These are phyloP conservation scores for Coelinius sp. DNA, from an alignment of 2,888 invertebrate genomes.

Conservation along the genomic window DNA sequence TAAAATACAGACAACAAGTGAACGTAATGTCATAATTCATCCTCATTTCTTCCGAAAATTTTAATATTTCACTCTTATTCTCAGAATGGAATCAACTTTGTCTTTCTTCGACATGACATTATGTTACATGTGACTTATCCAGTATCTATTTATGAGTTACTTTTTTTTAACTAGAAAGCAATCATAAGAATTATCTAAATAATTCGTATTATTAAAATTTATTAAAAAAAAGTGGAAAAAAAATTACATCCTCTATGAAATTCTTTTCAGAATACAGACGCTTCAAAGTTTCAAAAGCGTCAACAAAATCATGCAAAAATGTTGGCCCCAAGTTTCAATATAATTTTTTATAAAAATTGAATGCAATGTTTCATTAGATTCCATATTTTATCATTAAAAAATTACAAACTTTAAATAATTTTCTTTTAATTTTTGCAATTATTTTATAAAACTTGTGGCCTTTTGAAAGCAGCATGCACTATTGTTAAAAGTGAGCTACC, in stretches of 20 bases:
- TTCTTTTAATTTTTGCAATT: not conserved
- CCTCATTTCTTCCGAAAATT: not conserved
- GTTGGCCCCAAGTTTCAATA: constrained; percentile 55
- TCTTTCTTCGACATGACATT: not conserved
- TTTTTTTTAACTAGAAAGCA: not conserved
- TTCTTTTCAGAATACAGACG: constrained; percentile 37
- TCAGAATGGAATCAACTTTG: too few species aligned
- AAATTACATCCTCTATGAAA: not conserved
- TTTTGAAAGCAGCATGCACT: constrained; percentile 66
- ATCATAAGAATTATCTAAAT: not conserved
- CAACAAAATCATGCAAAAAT: constrained; percentile 48
- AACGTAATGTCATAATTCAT: not conserved
- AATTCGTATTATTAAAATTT: not conserved
- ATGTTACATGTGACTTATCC: not conserved
- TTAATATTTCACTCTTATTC: too few species aligned
- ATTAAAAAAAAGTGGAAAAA: not conserved
- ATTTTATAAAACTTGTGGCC: constrained; percentile 43
- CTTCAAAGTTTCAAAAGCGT: constrained; percentile 38
- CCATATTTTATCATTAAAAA: not conserved
- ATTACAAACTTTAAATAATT: constrained; percentile 34
- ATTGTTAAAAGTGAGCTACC: constrained; percentile 71
- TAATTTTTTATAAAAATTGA: too few species aligned
- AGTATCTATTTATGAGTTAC: not conserved
- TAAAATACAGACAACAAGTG: not conserved
- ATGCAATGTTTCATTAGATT: not conserved